Evolutionary conservation across 2,888 invertebrate genomes (phyloP).

Genomic region (Galerucella pusilla): DNA sequence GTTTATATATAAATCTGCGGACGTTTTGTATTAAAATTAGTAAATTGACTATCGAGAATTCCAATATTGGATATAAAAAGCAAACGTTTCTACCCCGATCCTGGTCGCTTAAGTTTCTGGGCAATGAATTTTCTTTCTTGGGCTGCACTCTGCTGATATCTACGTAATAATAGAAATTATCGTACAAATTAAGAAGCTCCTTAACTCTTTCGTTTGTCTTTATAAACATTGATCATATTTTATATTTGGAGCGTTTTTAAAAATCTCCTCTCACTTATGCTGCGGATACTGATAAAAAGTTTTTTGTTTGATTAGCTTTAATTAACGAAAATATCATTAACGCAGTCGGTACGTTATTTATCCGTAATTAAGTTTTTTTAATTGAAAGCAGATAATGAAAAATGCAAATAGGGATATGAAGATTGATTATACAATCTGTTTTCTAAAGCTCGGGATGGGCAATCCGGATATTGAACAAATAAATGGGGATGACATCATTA

Average conservation of each 20-base stretch:
- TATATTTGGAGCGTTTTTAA: slow-evolving; percentile 46
- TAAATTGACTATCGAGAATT: not conserved
- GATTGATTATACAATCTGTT: too few species aligned
- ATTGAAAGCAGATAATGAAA: too few species aligned
- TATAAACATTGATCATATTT: slow-evolving; percentile 56
- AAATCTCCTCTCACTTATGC: not conserved
- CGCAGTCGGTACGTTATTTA: not conserved
- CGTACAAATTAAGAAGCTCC: slow-evolving; percentile 65
- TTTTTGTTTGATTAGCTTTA: slow-evolving; percentile 29
- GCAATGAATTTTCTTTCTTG: slow-evolving; percentile 53
- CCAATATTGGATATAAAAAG: not conserved
- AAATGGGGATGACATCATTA: too few species aligned
- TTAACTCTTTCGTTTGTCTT: slow-evolving; percentile 55
- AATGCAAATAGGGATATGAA: too few species aligned
- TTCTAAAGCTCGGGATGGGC: too few species aligned
- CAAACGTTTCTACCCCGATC: slow-evolving; percentile 21
- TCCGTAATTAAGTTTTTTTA: too few species aligned
- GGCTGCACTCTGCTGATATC: slow-evolving; percentile 63
- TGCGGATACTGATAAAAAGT: slow-evolving; percentile 24
- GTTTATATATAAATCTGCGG: too few species aligned
- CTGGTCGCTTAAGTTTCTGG: slow-evolving; percentile 44
- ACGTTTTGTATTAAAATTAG: not conserved
- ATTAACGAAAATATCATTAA: slow-evolving; percentile 22
- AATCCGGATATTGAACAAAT: too few species aligned
- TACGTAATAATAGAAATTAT: slow-evolving; percentile 65